Evolutionary conservation across 2,797 vertebrate species (phyloP).

Genomic region (Sebastes steindachneri): DNA sequence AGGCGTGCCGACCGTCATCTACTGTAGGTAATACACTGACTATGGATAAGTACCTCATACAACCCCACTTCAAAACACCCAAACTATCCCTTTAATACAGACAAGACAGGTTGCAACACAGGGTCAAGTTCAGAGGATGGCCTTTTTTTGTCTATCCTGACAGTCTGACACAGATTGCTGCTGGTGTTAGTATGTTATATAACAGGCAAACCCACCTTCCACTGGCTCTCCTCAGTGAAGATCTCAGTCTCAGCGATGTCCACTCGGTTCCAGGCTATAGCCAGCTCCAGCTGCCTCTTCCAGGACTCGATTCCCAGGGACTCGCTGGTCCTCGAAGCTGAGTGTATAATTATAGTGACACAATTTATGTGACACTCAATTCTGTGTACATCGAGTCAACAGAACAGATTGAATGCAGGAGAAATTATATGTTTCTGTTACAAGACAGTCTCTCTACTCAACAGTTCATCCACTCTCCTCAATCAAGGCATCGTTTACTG

Average conservation of each 20-base stretch:
- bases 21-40: no score
- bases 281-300: constrained; percentile 93
- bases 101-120: not conserved
- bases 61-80: no score
- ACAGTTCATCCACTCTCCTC: not conserved
- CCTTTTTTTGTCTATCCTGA: not conserved
- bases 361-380: not conserved
- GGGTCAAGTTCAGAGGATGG: not conserved
- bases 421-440: not conserved
- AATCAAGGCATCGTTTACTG: not conserved
- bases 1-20: fast-evolving
- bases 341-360: not conserved
- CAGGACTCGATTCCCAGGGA: constrained; percentile 82
- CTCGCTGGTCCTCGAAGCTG: constrained; percentile 88
- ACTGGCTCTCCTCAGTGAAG: constrained; percentile 92
- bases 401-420: not conserved
- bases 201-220: constrained; percentile 85
- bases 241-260: constrained; percentile 95
- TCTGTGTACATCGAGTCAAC: not conserved
- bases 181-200: not conserved
- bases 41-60: no score
- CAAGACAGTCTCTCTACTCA: not conserved
- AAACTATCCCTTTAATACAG: not conserved
- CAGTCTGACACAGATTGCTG: not conserved
- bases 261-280: constrained; percentile 95